phyloP scores from a whole-genome alignment of 2,113 vertebrate genomes.

The Erythrocercus mccallii region DNA sequence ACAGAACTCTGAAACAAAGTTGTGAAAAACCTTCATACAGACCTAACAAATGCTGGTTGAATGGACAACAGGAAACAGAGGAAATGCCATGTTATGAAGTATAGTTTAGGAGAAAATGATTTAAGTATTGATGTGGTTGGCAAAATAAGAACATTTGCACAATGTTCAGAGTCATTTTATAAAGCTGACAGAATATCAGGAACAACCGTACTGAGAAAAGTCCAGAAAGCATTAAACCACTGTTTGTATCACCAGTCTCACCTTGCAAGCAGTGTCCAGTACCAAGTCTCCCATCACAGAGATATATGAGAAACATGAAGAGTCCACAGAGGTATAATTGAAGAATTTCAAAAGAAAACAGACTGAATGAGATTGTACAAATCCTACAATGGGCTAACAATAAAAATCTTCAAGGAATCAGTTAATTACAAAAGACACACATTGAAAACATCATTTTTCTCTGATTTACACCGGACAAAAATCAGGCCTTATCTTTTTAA shows the following conservation, averaged over 20 bases:
- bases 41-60: background rate
- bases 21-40: background rate
- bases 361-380: constrained; percentile 9
- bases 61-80: background rate
- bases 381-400: constrained; percentile 7
- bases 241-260: background rate
- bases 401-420: constrained; percentile 18
- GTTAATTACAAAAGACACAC: background rate
- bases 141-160: background rate
- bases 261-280: background rate
- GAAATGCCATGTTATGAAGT: background rate
- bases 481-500: background rate
- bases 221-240: background rate
- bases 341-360: background rate
- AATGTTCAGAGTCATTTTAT: background rate
- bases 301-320: background rate
- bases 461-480: background rate
- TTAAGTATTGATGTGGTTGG: background rate
- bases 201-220: background rate
- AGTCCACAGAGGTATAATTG: background rate
- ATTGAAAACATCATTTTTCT: background rate
- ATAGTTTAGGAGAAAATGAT: background rate
- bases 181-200: background rate
- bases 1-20: background rate
- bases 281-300: background rate